Base-by-base conservation (phyloP, 2,113 vertebrate genomes). In the Bufo bufo region DNA sequence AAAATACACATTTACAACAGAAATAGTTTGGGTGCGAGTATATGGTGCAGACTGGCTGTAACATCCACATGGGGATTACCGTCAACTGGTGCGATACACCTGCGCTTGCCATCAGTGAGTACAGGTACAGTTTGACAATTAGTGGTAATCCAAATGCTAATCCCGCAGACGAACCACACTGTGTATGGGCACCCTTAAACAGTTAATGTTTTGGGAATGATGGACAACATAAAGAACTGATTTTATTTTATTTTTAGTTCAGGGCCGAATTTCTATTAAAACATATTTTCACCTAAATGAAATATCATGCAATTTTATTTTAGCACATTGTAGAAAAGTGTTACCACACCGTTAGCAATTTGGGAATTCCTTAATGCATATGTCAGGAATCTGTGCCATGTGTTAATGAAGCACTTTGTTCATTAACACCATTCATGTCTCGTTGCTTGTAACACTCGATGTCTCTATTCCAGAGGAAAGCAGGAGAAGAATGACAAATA, bases 361-460 rank as follows among this genome's bases (percentile, higher is more conserved):
- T 85, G 83, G 23, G 47, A 72, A 23, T 74, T 72, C 66, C 79
- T 82, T 43, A 63, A 82, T 52, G 23, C 66, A 56, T 72, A 19
- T 54, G 65, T 45, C 66, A 72, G 43, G 16, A 72, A 20, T 72
- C 49, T 74, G 8, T 85, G 66, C 43, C 83, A 85, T 72, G 83
- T 85, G 83, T 74, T 56, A 58, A 85, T 74, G 71, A 85, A 45
- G 12, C 23, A 58, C 17, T n/a, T 85, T 74, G 50, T 75, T 54
- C 50, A 54, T 85, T 85, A 85, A 33, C 83, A 85, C 69, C 33
- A 43, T 47, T 47, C 71, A 50, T 12, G 81, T 16, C 14, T 63
- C 16, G 8, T 6, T 20, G 23, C n/a, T 80, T 45, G 56, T 19
- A 52, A 80, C 52, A 80, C 16, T 59, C 12, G 3, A 58, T 56